Conservation (phyloP, 2,113 vertebrate genomes). For the human region DNA sequence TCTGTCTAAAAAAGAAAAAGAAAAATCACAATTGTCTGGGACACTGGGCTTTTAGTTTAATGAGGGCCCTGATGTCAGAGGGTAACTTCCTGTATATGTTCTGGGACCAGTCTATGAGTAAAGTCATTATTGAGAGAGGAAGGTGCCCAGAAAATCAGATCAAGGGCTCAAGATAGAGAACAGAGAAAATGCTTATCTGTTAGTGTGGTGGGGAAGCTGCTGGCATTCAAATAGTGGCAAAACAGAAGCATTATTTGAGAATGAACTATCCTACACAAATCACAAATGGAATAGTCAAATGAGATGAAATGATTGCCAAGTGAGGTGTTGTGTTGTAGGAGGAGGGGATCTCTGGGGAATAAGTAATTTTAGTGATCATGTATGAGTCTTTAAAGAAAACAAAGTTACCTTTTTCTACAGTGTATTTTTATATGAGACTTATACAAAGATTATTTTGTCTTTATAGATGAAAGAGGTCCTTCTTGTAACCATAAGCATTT, state of each 20-base stretch:
- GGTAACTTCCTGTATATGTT: neutral
- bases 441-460: neutral
- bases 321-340: neutral
- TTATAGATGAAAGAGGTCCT: neutral
- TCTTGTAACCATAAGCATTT: neutral
- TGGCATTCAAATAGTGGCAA: neutral
- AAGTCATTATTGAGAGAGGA: neutral
- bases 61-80: neutral
- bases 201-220: neutral
- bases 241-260: neutral
- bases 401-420: neutral
- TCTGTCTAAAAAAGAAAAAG: too few species aligned
- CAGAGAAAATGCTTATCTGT: neutral
- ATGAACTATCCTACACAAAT: neutral
- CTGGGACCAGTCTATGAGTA: neutral
- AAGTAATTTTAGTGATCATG: neutral
- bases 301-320: neutral
- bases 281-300: neutral
- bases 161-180: neutral
- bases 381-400: conserved; percentile 34
- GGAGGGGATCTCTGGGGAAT: neutral
- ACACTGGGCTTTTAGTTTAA: neutral
- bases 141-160: neutral
- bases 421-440: conserved; percentile 30
- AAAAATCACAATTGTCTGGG: neutral